phyloP scores from a whole-genome alignment of 2,113 vertebrate genomes.

The Coturnix japonica region DNA sequence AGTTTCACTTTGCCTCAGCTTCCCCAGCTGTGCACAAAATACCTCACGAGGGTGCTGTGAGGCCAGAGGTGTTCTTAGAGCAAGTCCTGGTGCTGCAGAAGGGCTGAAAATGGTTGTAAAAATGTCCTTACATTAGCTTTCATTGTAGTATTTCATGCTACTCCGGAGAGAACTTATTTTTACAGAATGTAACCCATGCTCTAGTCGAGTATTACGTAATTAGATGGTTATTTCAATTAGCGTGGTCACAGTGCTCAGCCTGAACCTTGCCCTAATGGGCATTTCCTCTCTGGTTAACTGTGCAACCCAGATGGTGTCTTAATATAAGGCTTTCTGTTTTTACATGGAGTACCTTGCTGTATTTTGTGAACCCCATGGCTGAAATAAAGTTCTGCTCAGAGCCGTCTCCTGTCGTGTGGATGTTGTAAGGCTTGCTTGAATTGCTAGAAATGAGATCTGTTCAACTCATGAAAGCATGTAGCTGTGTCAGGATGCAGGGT shows the following conservation, averaged over 20 bases:
- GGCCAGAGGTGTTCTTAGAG: slow-evolving; percentile 32
- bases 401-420: neutral
- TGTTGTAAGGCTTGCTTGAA: neutral
- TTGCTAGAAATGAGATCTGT: neutral
- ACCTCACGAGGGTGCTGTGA: slow-evolving; percentile 52
- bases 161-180: slow-evolving; percentile 22
- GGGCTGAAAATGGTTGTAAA: neutral
- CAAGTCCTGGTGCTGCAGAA: slow-evolving; percentile 5
- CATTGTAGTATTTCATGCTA: slow-evolving; percentile 27
- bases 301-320: slow-evolving; percentile 18
- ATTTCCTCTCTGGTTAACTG: slow-evolving; percentile 31
- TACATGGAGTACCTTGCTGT: neutral
- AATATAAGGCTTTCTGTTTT: neutral
- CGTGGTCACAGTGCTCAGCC: neutral
- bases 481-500: neutral
- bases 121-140: slow-evolving; percentile 7
- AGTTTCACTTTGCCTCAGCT: slow-evolving; percentile 1
- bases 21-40: neutral
- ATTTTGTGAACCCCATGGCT: slow-evolving; percentile 37
- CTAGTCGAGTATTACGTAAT: slow-evolving; percentile 15
- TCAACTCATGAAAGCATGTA: neutral
- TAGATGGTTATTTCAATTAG: neutral
- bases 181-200: neutral
- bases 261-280: neutral
- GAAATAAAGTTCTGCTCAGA: slow-evolving; percentile 47